These are phyloP conservation scores for Grammomys surdaster DNA, from an alignment of 2,113 vertebrate species.

Conservation along the genomic window DNA sequence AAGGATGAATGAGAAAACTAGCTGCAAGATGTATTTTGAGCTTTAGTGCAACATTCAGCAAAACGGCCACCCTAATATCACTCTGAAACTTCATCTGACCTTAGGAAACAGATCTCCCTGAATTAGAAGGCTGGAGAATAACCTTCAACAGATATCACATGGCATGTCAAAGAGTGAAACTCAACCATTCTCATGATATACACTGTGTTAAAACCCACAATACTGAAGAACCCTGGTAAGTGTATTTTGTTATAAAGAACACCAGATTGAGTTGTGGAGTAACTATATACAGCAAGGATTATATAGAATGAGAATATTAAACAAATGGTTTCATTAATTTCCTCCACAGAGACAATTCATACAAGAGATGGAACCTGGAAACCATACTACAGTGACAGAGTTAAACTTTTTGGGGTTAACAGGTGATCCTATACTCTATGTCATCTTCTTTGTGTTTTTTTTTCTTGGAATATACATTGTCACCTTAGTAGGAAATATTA, in stretches of 20 bases:
- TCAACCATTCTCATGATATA: neutral
- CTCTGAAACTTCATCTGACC: neutral
- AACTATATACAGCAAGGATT: neutral
- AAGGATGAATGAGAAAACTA: neutral
- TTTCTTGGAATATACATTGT: conserved; percentile 73
- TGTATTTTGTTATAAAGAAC: neutral
- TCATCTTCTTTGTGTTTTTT: conserved; percentile 68
- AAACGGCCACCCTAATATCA: neutral
- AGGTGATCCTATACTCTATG: neutral
- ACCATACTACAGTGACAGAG: neutral
- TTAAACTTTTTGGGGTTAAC: conserved; percentile 79
- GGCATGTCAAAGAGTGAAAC: neutral
- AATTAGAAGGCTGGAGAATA: neutral
- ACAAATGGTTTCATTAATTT: neutral
- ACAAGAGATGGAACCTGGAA: conserved; percentile 36
- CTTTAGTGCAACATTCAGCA: neutral
- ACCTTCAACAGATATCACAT: neutral
- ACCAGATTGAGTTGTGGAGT: neutral
- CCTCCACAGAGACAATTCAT: neutral
- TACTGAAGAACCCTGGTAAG: neutral
- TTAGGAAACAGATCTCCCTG: neutral
- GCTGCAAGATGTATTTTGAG: neutral
- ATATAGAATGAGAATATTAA: neutral
- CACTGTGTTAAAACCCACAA: neutral
- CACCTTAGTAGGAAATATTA: conserved; percentile 68